These are phyloP conservation scores for Buceros bicornis DNA, from an alignment of 2,797 vertebrate species.

Conservation along the genomic window DNA sequence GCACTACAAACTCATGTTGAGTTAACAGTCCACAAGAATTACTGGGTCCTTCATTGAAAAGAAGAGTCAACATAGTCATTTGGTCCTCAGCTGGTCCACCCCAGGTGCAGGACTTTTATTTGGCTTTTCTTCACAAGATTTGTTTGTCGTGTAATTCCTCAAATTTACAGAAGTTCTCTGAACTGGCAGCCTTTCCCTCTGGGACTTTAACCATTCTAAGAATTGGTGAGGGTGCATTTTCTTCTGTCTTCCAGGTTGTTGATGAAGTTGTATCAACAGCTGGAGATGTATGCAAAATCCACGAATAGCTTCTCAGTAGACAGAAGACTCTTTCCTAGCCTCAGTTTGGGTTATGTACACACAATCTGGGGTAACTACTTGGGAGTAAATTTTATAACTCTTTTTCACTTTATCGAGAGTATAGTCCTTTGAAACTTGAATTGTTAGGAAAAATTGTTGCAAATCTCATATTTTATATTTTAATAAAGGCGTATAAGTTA, in stretches of 20 bases:
- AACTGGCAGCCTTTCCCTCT: background rate
- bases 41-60: background rate
- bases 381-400: background rate
- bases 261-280: background rate
- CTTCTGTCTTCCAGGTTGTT: background rate
- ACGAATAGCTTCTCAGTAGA: background rate
- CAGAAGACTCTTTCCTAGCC: background rate
- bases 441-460: background rate
- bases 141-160: background rate
- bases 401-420: background rate
- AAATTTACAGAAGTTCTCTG: background rate
- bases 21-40: background rate
- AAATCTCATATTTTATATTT: background rate
- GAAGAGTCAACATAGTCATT: background rate
- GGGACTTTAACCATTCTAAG: background rate
- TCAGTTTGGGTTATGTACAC: background rate
- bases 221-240: background rate
- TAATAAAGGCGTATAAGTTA: background rate
- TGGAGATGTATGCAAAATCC: background rate
- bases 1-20: rapidly evolving
- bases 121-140: background rate
- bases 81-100: background rate
- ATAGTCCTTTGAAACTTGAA: background rate
- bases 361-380: background rate
- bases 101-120: background rate